Evolutionary conservation across 2,888 invertebrate genomes (phyloP).

Genomic region (Zaprionus obscuricornis): DNA sequence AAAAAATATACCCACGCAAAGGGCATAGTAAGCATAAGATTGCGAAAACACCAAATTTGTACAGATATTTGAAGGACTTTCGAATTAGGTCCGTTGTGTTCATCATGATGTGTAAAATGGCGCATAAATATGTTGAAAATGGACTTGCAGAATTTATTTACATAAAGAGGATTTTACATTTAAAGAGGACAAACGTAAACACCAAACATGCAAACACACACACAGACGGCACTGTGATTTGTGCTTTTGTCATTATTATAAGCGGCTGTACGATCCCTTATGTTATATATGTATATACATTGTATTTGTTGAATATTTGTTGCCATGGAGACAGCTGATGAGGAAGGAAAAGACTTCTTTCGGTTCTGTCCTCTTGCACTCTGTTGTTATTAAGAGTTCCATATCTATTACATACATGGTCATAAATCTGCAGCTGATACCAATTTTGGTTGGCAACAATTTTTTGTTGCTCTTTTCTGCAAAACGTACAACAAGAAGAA

Average conservation of each 20-base stretch:
- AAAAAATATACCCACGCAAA: too few species aligned
- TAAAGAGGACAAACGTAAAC: constrained; percentile 52
- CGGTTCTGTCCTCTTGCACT: too few species aligned
- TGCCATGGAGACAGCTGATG: constrained; percentile 52
- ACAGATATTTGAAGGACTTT: constrained; percentile 41
- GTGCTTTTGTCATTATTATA: constrained; percentile 74
- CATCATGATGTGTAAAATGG: constrained; percentile 67
- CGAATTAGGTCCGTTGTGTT: constrained; percentile 30
- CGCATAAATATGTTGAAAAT: constrained; percentile 78
- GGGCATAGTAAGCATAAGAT: too few species aligned
- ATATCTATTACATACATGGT: neutral
- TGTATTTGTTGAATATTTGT: constrained; percentile 19
- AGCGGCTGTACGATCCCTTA: constrained; percentile 71
- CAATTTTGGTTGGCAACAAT: too few species aligned
- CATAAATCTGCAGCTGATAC: neutral
- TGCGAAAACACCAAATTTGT: constrained; percentile 52
- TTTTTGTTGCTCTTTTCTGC: too few species aligned
- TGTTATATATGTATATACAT: constrained; percentile 2
- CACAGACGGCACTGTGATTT: constrained; percentile 48
- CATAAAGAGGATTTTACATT: constrained; percentile 77
- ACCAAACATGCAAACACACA: constrained; percentile 34
- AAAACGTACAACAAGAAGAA: neutral
- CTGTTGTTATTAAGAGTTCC: too few species aligned
- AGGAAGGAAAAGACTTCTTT: neutral
- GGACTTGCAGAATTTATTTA: constrained; percentile 76